Evolutionary conservation across 2,113 vertebrate species (phyloP), one percentile per base, ranked within the genome.

Genomic region (Sakesphorus luctuosus): DNA sequence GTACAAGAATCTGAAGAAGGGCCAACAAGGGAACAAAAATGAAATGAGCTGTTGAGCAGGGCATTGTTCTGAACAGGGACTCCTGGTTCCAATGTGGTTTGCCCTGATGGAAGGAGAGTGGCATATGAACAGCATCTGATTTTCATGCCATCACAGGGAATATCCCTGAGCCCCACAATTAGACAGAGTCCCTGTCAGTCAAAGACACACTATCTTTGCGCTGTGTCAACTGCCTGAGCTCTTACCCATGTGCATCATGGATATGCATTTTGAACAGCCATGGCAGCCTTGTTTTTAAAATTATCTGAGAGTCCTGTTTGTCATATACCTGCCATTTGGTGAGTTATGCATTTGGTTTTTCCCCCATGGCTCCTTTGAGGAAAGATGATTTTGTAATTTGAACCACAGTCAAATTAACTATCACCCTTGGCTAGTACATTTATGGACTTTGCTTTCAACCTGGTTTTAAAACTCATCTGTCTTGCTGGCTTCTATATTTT

Each of bases 401-500:
- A 95, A 49, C 35, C 25, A 24, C 36, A 40, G 58, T 33, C 10
- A 74, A 55, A 88, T 80, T 53, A 66, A 25, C 55, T 63, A 6
- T 94, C 61, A 7, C 47, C 86, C 65, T 72, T 88, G 68, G 52
- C 68, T 67, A 15, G 29, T 71, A 35, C 15, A 13, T 59, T 77
- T 68, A 72, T 75, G 25, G 26, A 14, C 38, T 74, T 90, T 3
- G 3, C 35, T 90, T 90, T 92, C 44, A 86, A 44, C 11, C 6
- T 66, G 38, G 23, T 92, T 81, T 93, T 69, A 59, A 85, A 87
- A 77, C 33, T 47, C 33, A 16, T 88, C 29, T 44, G 28, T 63
- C 46, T 52, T 29, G 0, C 66, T 93, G 68, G 56, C 49, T 65
- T 33, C 23, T 52, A 0, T 29, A 16, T 49, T 84, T 72, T 47